Evolutionary conservation across 2,797 vertebrate genomes (phyloP), one percentile per base, ranked within the genome.

Genomic region (Alca torda): DNA sequence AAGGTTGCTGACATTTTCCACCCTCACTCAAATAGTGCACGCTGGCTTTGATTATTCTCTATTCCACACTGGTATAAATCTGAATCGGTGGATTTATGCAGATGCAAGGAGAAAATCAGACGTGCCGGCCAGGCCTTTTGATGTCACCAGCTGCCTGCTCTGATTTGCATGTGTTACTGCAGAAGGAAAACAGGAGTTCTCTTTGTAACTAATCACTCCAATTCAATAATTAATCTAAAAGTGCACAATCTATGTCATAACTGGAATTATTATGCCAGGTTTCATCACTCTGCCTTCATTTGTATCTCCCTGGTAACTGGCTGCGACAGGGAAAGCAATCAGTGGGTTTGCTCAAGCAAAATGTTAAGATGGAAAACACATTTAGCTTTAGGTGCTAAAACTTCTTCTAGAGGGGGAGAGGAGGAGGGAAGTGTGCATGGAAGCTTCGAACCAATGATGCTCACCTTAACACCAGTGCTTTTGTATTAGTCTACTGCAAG

Each of bases 131-230:
- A 56, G 84, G 81, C 30, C 75, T 90, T 94, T 89, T 95, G 94
- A 90, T 95, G 92, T 96, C 81, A 83, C 60, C 88, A 94, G 75
- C 88, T 96, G 93, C 94, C 94, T 92, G 30, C 68, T 94, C 51
- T 0, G 13, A 92, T 96, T 94, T 92, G 86, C 92, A 85, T 57
- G 45, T 79, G 68, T 61, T 80, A 76, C 77, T 89, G 75, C 75
- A 65, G 94, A 96, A 85, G 70, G 51, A 94, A 84, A 95, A 79
- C 95, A 97, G 95, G 83, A 95, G 74, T 77, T 89, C 64, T 87
- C 35, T 89, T 93, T 74, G 83, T 72, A 87, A 70, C 75, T 87
- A 93, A 83, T 95, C 86, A 79, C 70, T 80, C 51, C 77, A 95
- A 93, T 90, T 92, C 50, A 73, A 37, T 87, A 96, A 96, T 95